Evolutionary conservation across 2,113 vertebrate species (phyloP), one percentile per base, ranked within the genome.

Genomic region (Neotragus moschatus): DNA sequence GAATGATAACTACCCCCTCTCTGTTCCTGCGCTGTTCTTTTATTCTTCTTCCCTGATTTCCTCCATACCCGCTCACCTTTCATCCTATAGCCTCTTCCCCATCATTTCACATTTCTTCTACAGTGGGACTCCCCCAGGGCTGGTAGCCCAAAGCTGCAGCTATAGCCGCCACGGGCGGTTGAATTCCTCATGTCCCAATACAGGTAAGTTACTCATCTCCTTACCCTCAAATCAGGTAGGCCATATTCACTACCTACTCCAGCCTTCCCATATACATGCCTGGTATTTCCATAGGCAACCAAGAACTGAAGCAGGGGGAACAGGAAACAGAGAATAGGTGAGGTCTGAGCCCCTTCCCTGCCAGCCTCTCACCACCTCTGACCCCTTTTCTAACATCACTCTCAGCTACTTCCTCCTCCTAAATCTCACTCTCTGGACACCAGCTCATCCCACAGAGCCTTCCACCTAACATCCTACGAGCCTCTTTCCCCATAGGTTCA

Each of bases 101-200:
- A 88, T 96, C 98, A 97, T 87, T 89, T 97, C 84, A 97, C 97
- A 88, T 98, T 97, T 97, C 73, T 98, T 91, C 97, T 96, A 51
- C 97, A 98, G 98, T 85, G 92, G 58, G 61, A 96, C 51, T 73
- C 94, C 80, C 95, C 97, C 73, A 61, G 98, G 97, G 93, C 95
- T 98, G 77, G 58, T 98, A 95, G 98, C 98, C 89, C 98, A 98
- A 86, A 98, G 95, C 90, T 98, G 96, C 95, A 96, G 95, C 85
- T 99, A 99, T 93, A 99, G 98, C 97, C 98, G 98, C 95, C 97
- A 98, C n/a, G 89, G 96, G 95, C 97, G 94, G 43, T 19, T 90
- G 80, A 90, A 11, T 75, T 30, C 85, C 70, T 88, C 95, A 28
- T 23, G 45, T 55, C 96, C 90, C 43, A 77, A 15, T 19, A 61